phyloP scores from a whole-genome alignment of 2,113 vertebrate genomes.

The Ceuthmochares aereus region DNA sequence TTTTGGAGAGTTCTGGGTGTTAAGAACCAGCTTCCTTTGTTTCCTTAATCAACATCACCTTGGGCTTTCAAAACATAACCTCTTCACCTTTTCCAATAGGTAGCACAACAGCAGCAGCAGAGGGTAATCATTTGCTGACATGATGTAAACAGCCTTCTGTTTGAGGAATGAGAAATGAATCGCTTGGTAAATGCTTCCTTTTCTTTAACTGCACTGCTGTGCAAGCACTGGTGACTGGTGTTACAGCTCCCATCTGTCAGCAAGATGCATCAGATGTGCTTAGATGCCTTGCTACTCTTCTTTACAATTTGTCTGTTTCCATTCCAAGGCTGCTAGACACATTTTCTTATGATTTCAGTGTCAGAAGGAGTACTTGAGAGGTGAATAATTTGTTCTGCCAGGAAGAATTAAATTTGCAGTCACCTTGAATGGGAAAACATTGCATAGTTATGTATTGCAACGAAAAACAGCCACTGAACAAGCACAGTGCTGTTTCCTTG shows the following conservation, averaged over 20 bases:
- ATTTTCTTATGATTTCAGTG: constrained; percentile 16
- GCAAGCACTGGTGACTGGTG: not conserved
- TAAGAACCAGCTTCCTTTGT: constrained; percentile 50
- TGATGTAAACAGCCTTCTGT: constrained; percentile 56
- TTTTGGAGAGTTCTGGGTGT: not conserved
- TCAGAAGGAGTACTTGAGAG: constrained; percentile 16
- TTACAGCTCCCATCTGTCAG: constrained; percentile 54
- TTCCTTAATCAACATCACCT: constrained; percentile 63
- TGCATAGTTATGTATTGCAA: not conserved
- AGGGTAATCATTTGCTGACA: constrained; percentile 62
- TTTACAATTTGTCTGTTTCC: constrained; percentile 53
- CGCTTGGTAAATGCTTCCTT: constrained; percentile 47
- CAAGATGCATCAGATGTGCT: not conserved
- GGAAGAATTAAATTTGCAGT: constrained; percentile 14
- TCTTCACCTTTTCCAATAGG: constrained; percentile 64
- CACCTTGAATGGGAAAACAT: constrained; percentile 33
- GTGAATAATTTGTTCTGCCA: constrained; percentile 43
- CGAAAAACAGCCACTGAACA: not conserved
- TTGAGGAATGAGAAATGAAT: constrained; percentile 57
- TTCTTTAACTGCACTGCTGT: not conserved
- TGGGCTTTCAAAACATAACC: constrained; percentile 56
- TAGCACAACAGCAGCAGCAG: constrained; percentile 45
- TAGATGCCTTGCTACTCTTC: not conserved
- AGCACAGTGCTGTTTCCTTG: not conserved
- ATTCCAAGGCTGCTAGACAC: constrained; percentile 56